A percentile compares a stretch with the other conserved stretches of the same genome.
Conservation (phyloP, 2,113 vertebrate species). For the Egretta garzetta region DNA sequence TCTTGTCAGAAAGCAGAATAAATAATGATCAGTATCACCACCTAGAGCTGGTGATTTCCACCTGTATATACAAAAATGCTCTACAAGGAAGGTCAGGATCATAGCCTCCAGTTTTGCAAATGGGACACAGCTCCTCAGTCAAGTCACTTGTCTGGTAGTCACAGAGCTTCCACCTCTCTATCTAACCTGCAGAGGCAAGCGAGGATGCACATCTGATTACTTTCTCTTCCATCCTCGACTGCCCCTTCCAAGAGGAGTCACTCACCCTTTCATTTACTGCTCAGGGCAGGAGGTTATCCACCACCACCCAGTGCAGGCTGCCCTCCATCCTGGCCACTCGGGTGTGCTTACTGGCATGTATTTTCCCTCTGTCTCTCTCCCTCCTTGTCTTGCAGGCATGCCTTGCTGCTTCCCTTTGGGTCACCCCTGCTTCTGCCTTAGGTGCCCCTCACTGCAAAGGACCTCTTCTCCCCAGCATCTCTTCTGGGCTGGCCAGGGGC, state of each 20-base stretch:
- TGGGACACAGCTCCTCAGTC: neutral
- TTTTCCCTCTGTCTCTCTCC: neutral
- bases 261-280: neutral
- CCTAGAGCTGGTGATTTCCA: neutral
- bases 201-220: neutral
- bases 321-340: neutral
- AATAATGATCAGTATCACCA: neutral
- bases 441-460: neutral
- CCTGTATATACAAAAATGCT: neutral
- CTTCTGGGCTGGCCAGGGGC: neutral
- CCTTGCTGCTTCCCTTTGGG: neutral
- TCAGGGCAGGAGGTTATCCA: neutral
- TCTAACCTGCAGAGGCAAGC: neutral
- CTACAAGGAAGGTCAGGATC: neutral
- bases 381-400: neutral
- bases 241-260: neutral
- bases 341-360: neutral
- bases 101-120: neutral
- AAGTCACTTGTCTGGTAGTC: neutral
- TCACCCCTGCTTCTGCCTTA: neutral
- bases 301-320: neutral
- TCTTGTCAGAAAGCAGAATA: constrained; percentile 41
- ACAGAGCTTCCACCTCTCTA: neutral
- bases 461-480: neutral
- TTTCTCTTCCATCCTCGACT: neutral